Conservation (phyloP, 2,113 vertebrate genomes). For the Platichthys flesus region DNA sequence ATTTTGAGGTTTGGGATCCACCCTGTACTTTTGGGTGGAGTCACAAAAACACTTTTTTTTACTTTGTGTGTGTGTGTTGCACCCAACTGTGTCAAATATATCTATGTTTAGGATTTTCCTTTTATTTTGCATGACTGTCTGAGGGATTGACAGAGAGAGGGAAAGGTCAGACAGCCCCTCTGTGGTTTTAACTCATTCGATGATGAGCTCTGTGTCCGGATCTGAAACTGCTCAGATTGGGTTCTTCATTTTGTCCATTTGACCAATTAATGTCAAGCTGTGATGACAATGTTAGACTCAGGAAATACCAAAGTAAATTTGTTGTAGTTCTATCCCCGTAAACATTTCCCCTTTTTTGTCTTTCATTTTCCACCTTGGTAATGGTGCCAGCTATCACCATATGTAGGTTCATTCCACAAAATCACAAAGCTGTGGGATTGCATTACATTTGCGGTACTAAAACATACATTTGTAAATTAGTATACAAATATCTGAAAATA, state of each 20-base stretch:
- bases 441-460: no score
- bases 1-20: conserved; percentile 81
- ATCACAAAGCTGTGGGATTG: no score
- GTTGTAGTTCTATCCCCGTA: background rate
- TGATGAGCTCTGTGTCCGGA: background rate
- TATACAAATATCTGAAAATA: no score
- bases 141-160: background rate
- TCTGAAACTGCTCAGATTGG: background rate
- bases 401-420: no score
- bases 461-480: no score
- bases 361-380: no score
- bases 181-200: background rate
- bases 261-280: background rate
- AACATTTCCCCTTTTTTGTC: background rate
- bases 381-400: no score
- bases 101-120: conserved; percentile 37
- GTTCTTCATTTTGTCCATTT: background rate
- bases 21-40: conserved; percentile 80
- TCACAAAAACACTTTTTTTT: conserved; percentile 60
- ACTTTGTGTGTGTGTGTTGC: conserved; percentile 21
- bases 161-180: conserved; percentile 4
- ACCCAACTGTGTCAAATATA: conserved; percentile 42
- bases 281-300: background rate
- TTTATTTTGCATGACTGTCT: conserved; percentile 29
- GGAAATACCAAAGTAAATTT: background rate